Base-by-base conservation (phyloP, 2,113 vertebrate species). In the Recurvirostra avosetta region DNA sequence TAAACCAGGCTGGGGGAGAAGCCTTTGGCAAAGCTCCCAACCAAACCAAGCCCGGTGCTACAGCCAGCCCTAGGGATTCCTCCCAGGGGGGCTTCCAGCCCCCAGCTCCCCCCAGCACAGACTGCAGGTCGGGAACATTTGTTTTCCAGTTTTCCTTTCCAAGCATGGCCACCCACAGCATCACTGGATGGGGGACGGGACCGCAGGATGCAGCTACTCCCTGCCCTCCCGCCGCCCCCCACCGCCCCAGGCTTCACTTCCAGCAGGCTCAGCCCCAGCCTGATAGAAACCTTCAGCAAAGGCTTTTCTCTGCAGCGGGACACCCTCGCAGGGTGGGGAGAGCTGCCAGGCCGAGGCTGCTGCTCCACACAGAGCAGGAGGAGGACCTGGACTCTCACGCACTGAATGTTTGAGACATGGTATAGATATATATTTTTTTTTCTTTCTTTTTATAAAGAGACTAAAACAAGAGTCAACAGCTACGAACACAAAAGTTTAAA, bases 381-480 rank as follows among this genome's bases (percentile, higher is more conserved):
- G 40, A 65, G 75, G 18, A 6, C 63, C 76, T 20, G 7, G 56
- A 63, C 66, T 72, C 88, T 52, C 10, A 1, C 3, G 4, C 88
- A 58, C 90, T 73, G 92, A 93, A 92, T 4, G 85, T 58, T 83
- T 63, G 43, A 97, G 78, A 96, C 94, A 76, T 82, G 90, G 90
- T 86, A 83, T 53, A 86, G 92, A 80, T 81, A 41, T 26, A 29
- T 90, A 67, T 61, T 86, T 86, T 55, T 34, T 79, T 95, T 91
- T 90, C 66, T 93, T 94, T 87, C 77, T 94, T 95, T 96, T 96
- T 96, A 95, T 94, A 90, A 96, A 96, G 96, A 96, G 93, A 93
- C 88, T 94, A 97, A 96, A 96, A 81, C 93, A 94, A 94, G 96
- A 96, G 93, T 95, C 92, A 90, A 96, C 94, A 95, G 92, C 94